Evolutionary conservation across 2,113 vertebrate genomes (phyloP), one percentile per base, ranked within the genome.

Genomic region (Pithys albifrons): DNA sequence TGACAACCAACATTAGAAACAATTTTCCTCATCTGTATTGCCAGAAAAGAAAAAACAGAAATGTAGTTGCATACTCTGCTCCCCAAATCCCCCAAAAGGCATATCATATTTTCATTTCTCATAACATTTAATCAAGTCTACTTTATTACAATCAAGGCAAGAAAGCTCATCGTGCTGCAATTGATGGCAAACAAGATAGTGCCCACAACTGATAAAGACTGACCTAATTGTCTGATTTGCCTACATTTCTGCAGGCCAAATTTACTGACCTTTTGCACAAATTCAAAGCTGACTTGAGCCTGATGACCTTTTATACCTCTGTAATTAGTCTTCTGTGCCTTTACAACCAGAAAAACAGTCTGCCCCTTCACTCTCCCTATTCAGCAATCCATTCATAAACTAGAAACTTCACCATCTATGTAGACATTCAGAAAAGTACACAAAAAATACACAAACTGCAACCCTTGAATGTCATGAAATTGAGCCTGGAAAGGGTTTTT

Each of bases 221-320:
- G 83, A 93, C 23, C 62, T 80, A 80, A 80, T 58, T 88, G 76
- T 62, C 62, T 67, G 29, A 92, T 45, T 67, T 9, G 29, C 66
- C 66, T 77, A 28, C 25, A 52, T 85, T 93, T 93, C 92, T 79
- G 61, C 74, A 88, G 80, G 89, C 70, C 73, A 92, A 76, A 79
- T 78, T 66, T 85, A 88, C 62, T 93, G 94, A 80, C 48, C 73
- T 91, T 93, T 92, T 83, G 48, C 66, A 76, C 85, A 86, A 83
- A 91, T 65, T 91, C 75, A 95, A 93, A 96, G 85, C 14, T 78
- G 59, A 77, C 90, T 77, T 86, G 84, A 91, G 92, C 74, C 46
- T 37, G 52, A 37, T 92, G 88, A 91, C 72, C 45, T 91, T 89
- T 65, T 33, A 61, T 94, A 72, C 48, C 59, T 59, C 75, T 85